A percentile compares a stretch with the other conserved stretches of the same genome.
Conservation (phyloP, 2,113 vertebrate genomes). For the Tachysurus vachellii region DNA sequence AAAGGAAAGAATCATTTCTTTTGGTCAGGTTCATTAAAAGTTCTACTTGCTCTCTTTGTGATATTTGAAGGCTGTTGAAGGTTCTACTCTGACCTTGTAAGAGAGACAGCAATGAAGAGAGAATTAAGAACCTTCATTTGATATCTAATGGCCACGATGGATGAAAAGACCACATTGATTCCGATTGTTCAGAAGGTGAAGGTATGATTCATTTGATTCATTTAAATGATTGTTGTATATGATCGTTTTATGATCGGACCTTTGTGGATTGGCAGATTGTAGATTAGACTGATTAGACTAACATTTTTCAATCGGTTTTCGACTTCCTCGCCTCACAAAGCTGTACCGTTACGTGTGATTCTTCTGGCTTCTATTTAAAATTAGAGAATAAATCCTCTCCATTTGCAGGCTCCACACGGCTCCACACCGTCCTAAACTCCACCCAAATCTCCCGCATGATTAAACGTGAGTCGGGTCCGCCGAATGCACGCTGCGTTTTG, state of each 20-base stretch:
- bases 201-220: too few species aligned
- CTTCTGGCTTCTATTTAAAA: conserved; percentile 27
- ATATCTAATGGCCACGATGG: background rate
- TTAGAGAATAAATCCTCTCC: conserved; percentile 1
- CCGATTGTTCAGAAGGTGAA: background rate
- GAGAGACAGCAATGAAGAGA: background rate
- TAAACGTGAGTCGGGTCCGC: conserved; percentile 23
- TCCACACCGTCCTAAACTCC: background rate
- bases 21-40: background rate
- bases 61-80: background rate
- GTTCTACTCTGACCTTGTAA: background rate
- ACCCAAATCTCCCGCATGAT: conserved; percentile 37
- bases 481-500: conserved; percentile 38
- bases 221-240: too few species aligned
- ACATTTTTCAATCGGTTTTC: background rate
- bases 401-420: conserved; percentile 14
- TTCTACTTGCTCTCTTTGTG: background rate
- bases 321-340: background rate
- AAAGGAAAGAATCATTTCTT: background rate
- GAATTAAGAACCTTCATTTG: background rate
- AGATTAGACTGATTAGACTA: background rate
- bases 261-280: background rate
- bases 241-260: background rate
- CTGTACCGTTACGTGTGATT: background rate
- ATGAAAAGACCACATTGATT: background rate